phyloP scores from a whole-genome alignment of 2,888 invertebrate genomes.

The Rhimphoctona megacephalus region DNA sequence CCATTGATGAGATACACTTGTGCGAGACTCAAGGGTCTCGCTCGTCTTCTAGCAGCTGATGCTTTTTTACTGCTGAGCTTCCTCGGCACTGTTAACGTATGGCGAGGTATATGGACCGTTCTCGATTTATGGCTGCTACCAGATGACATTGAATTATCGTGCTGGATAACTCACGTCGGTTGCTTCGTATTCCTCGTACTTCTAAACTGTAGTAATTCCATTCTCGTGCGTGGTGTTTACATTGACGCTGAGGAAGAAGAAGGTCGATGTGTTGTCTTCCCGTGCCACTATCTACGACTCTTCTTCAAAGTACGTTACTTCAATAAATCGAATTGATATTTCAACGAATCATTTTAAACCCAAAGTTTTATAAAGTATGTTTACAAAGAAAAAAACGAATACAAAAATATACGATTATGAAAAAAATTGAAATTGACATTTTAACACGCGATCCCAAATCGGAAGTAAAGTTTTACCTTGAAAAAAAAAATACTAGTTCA shows the following conservation, averaged over 20 bases:
- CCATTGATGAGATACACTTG: slow-evolving; percentile 91
- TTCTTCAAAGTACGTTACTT: slow-evolving; percentile 87
- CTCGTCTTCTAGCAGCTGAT: slow-evolving; percentile 90
- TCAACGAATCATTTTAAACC: not conserved
- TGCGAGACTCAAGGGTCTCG: slow-evolving; percentile 88
- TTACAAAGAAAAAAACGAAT: not conserved
- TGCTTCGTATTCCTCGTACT: slow-evolving; percentile 91
- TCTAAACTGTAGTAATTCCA: slow-evolving; percentile 94
- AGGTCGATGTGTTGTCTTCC: slow-evolving; percentile 93
- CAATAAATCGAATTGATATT: not conserved
- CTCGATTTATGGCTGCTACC: slow-evolving; percentile 90
- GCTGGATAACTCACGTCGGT: slow-evolving; percentile 92
- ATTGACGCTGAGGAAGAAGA: slow-evolving; percentile 94
- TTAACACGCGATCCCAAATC: not conserved
- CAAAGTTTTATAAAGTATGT: not conserved
- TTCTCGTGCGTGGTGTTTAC: slow-evolving; percentile 94
- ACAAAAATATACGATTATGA: too few relatives aligned
- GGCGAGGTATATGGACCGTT: slow-evolving; percentile 94
- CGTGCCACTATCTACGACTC: slow-evolving; percentile 92
- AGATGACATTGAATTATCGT: slow-evolving; percentile 91
- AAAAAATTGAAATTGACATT: too few relatives aligned
- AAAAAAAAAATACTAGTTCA: not conserved
- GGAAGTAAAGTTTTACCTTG: not conserved
- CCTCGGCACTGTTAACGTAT: slow-evolving; percentile 93
- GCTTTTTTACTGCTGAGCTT: slow-evolving; percentile 91